Base-by-base conservation (phyloP, 1,140 invertebrate species). In the Achroia grisella region DNA sequence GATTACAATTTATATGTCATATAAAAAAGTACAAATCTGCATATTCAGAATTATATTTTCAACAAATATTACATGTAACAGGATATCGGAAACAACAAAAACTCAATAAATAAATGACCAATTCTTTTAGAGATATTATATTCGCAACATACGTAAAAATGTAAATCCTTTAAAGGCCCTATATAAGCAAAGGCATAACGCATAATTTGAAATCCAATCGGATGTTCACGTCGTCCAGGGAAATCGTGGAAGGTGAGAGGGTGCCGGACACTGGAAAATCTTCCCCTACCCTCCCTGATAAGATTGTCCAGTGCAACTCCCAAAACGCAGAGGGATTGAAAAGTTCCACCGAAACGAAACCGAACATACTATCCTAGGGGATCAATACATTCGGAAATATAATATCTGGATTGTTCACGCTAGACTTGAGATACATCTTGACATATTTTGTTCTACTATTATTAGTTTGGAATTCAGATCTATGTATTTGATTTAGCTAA, bases 281-380 rank as follows among this genome's bases (percentile, higher is more conserved):
- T 78, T 66, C 56, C 64, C 71, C 65, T 44, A 61, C 56, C 49
- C 60, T 48, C 62, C 58, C 66, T 74, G 80, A 84, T 82, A 81
- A 80, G 72, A 84, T 84, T 80, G 80, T 81, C 80, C 73, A 79
- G 65, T 76, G 75, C 75, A 81, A 81, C 70, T 80, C 77, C 77
- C 80, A 65, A 62, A 78, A 79, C 76, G 66, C 77, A 68, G 65
- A 80, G 77, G 80, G 77, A 80, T 82, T 76, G 74, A 71, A 81
- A 80, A 84, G 57, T 84, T 81, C 58, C 47, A 71, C 69, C 62
- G 72, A 73, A 83, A 71, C 73, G 76, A 77, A 79, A 77, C 71
- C 68, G 75, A 77, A 70, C 71, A 76, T 65, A 65, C 39, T 61
- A 71, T 84, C 77, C 73, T 71, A 8, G 35, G 80, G 77, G 77